phyloP scores from a whole-genome alignment of 1,140 invertebrate genomes.

The Manduca sexta region DNA sequence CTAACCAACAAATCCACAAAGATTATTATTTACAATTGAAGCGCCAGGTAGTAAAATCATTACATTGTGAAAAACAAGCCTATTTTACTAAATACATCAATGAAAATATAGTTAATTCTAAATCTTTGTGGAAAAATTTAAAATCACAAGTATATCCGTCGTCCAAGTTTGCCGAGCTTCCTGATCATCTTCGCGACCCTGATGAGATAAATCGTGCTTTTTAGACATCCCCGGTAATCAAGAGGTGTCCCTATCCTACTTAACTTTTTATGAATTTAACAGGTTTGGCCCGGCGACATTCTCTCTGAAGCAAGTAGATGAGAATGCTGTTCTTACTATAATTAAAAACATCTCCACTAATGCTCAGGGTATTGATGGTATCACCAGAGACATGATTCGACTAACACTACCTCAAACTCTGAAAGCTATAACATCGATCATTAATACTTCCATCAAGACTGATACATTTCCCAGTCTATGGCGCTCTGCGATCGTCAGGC shows the following conservation, averaged over 20 bases:
- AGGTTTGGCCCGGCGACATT: constrained; percentile 3
- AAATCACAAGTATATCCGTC: constrained; percentile 12
- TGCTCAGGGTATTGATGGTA: constrained; percentile 14
- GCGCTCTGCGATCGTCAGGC: not conserved
- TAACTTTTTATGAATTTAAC: constrained; percentile 2
- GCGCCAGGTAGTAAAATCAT: constrained; percentile 8
- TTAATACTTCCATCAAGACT: not conserved
- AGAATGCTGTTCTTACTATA: constrained; percentile 6
- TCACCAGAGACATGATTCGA: constrained; percentile 13
- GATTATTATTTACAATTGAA: constrained; percentile 15
- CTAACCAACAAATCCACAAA: no score
- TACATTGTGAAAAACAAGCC: no score
- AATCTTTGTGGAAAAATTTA: constrained; percentile 23
- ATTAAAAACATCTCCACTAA: constrained; percentile 12
- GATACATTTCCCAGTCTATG: not conserved
- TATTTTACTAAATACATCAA: constrained; percentile 17
- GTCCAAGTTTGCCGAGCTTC: not conserved
- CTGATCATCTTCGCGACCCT: constrained; percentile 12
- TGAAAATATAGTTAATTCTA: constrained; percentile 16
- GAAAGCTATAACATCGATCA: no score
- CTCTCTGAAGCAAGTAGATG: not conserved
- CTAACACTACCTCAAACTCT: not conserved
- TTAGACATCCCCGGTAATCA: constrained; percentile 11
- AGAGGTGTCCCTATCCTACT: not conserved
- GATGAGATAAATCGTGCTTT: constrained; percentile 11